A percentile compares a stretch with the other conserved stretches of the same genome.
phyloP scores from a whole-genome alignment of 2,797 vertebrate genomes.

The Thunnus albacares region DNA sequence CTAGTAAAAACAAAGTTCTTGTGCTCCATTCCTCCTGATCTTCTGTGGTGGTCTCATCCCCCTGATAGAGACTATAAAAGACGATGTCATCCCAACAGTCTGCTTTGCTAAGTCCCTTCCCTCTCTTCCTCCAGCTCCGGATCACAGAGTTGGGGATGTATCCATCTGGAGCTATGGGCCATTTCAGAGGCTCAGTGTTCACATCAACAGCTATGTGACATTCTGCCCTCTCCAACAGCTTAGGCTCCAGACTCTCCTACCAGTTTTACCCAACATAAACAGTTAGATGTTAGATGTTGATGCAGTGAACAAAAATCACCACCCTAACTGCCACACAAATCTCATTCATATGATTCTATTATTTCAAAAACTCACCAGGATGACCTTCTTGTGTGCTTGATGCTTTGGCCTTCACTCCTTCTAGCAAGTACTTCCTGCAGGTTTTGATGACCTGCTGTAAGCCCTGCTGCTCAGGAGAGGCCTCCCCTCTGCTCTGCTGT shows the following conservation, averaged over 20 bases:
- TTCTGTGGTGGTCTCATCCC: background rate
- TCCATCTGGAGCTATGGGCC: constrained; percentile 67
- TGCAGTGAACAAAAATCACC: background rate
- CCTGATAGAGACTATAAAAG: no score
- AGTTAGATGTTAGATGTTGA: no score
- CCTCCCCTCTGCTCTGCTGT: background rate
- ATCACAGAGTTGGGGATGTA: constrained; percentile 71
- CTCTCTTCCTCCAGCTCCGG: constrained; percentile 22
- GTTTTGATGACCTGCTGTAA: background rate
- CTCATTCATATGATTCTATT: no score
- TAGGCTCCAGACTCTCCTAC: background rate
- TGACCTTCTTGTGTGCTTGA: background rate
- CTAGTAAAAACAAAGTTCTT: background rate
- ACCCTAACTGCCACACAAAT: background rate
- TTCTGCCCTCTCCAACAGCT: constrained; percentile 6
- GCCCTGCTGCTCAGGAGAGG: background rate
- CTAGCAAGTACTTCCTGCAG: background rate
- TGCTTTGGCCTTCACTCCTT: background rate
- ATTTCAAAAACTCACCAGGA: constrained; percentile 16
- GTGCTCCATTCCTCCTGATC: background rate
- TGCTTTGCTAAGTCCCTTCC: fast-evolving
- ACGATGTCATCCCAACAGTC: background rate
- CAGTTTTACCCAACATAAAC: background rate
- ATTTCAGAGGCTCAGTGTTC: background rate
- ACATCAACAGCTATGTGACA: background rate